phyloP scores from a whole-genome alignment of 2,113 vertebrate genomes.

The Microcebus griseorufus region DNA sequence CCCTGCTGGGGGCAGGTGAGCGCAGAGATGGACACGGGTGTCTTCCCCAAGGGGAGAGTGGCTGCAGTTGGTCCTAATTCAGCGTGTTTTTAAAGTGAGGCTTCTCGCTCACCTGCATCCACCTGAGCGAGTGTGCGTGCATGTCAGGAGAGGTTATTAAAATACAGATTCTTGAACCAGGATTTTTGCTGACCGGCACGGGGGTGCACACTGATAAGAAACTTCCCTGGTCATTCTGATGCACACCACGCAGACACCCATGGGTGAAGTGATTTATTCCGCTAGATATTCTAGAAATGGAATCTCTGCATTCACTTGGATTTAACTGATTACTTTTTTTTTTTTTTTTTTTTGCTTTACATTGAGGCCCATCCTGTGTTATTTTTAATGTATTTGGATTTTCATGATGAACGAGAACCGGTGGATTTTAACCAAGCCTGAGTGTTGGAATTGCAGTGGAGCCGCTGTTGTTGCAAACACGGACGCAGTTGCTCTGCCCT shows the following conservation, averaged over 20 bases:
- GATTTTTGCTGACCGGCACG: slow-evolving; percentile 9
- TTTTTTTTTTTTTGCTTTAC: not conserved
- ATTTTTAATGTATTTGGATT: not conserved
- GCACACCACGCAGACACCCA: not conserved
- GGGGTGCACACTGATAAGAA: not conserved
- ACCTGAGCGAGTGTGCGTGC: not conserved
- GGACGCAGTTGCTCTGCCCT: not conserved
- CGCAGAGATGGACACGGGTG: not conserved
- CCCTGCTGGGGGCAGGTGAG: not conserved
- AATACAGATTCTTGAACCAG: not conserved
- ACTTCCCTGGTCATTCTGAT: slow-evolving; percentile 10
- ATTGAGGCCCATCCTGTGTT: not conserved
- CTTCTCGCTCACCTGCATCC: not conserved
- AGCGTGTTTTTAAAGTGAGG: not conserved
- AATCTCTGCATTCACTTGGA: not conserved
- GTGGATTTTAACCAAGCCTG: not conserved
- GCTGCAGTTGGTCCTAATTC: not conserved
- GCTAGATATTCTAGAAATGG: not conserved
- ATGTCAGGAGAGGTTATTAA: not conserved
- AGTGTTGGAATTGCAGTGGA: not conserved
- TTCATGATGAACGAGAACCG: not conserved
- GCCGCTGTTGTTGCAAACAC: not conserved
- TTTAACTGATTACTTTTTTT: not conserved
- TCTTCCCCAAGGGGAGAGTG: not conserved
- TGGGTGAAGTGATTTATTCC: not conserved